Conservation (phyloP, 2,797 vertebrate species). For the Chloroceryle inda region DNA sequence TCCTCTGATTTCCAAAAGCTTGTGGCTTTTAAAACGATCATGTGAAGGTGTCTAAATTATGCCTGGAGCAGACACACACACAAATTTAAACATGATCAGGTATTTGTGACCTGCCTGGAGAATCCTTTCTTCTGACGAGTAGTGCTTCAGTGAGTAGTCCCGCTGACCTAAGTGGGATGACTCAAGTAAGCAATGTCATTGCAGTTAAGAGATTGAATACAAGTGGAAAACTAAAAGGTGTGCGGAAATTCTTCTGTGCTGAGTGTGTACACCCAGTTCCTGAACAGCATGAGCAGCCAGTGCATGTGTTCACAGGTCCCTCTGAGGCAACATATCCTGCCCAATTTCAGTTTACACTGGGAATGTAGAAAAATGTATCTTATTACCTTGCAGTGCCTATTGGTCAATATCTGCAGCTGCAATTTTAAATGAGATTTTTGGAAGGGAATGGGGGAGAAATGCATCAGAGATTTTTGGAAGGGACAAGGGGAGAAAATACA, state of each 20-base stretch:
- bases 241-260: constrained; percentile 37
- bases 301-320: constrained; percentile 30
- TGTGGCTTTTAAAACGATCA: background rate
- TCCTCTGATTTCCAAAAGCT: background rate
- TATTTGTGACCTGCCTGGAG: background rate
- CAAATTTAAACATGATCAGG: background rate
- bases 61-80: background rate
- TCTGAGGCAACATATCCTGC: background rate
- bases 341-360: background rate
- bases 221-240: constrained; percentile 20
- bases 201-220: background rate
- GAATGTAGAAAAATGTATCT: background rate
- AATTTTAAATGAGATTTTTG: background rate
- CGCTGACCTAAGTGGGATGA: background rate
- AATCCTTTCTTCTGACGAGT: background rate
- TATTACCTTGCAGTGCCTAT: background rate
- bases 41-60: background rate
- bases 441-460: background rate
- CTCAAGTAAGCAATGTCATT: background rate
- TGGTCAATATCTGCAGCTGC: background rate
- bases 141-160: background rate
- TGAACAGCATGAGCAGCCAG: background rate
- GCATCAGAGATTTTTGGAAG: background rate
- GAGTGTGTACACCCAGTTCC: constrained; percentile 1
- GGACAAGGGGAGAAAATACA: background rate